A percentile compares a stretch with the other conserved stretches of the same genome.
Conservation (phyloP, 2,797 vertebrate species). For the Xiphorhynchus erythropygius region DNA sequence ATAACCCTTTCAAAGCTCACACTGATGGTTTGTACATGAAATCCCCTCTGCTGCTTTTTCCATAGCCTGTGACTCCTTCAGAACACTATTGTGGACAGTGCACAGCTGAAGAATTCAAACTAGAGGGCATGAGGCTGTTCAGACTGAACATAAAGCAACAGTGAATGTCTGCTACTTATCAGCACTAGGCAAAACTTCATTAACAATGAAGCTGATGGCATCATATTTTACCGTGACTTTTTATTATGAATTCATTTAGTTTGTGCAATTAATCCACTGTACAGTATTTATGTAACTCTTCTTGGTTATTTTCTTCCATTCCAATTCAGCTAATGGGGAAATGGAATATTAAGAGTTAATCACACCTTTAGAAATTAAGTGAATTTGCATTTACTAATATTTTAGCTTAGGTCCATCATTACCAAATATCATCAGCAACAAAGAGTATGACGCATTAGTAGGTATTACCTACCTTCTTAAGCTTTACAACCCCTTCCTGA, state of each 20-base stretch:
- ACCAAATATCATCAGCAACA: constrained; percentile 5
- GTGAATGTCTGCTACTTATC: constrained; percentile 58
- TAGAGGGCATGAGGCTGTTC: constrained; percentile 47
- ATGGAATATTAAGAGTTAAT: constrained; percentile 72
- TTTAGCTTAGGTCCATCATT: constrained; percentile 29
- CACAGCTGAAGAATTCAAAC: constrained; percentile 49
- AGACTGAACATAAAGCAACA: constrained; percentile 55
- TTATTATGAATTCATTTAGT: constrained; percentile 64
- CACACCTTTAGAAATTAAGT: constrained; percentile 54
- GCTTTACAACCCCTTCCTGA: constrained; percentile 93
- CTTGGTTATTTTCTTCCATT: constrained; percentile 70
- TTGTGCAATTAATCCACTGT: constrained; percentile 65
- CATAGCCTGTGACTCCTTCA: constrained; percentile 64
- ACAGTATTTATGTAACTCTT: constrained; percentile 67
- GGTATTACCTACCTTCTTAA: constrained; percentile 87
- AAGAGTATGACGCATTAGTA: not conserved
- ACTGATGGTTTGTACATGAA: not conserved
- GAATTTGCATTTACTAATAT: constrained; percentile 53
- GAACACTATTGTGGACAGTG: constrained; percentile 43
- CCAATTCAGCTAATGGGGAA: constrained; percentile 73
- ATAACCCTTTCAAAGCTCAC: not conserved
- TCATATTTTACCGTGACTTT: constrained; percentile 57
- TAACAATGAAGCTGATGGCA: constrained; percentile 48
- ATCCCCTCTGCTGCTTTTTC: constrained; percentile 38
- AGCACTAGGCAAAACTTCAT: constrained; percentile 56